Conservation (phyloP, 1,140 invertebrate species). For the Batillaria attramentaria region DNA sequence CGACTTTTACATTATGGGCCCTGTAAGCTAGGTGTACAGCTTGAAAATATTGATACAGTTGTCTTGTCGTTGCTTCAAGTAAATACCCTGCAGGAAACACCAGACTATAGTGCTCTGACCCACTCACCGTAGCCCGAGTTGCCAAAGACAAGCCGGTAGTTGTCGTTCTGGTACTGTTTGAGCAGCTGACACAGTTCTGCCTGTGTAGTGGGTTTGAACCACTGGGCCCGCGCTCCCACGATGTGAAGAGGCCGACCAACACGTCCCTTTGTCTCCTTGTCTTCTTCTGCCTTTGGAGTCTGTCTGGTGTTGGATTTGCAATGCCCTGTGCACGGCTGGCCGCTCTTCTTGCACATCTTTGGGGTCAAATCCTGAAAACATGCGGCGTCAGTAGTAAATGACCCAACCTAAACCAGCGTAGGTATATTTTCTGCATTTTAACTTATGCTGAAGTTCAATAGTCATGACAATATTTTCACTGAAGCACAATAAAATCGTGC, state of each 20-base stretch:
- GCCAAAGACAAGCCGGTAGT: slow-evolving; percentile 55
- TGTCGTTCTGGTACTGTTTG: slow-evolving; percentile 44
- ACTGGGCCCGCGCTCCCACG: slow-evolving; percentile 48
- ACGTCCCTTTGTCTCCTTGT: background rate
- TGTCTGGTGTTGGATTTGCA: background rate
- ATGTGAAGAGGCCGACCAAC: slow-evolving; percentile 37
- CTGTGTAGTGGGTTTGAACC: slow-evolving; percentile 53
- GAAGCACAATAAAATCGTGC: slow-evolving; percentile 38
- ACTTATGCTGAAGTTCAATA: slow-evolving; percentile 39
- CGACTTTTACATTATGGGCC: too few species aligned
- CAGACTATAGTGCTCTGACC: background rate
- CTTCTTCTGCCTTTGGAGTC: background rate
- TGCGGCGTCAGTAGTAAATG: slow-evolving; percentile 47
- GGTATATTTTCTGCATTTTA: slow-evolving; percentile 62
- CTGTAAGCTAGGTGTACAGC: too few species aligned
- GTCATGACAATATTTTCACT: slow-evolving; percentile 26
- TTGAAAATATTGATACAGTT: too few species aligned
- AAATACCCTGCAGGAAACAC: too few species aligned
- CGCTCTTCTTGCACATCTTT: slow-evolving; percentile 57
- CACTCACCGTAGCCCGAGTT: slow-evolving; percentile 51
- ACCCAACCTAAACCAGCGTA: too few species aligned
- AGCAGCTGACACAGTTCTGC: slow-evolving; percentile 50
- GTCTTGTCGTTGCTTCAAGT: too few species aligned
- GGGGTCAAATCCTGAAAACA: slow-evolving; percentile 50
- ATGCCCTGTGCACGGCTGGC: slow-evolving; percentile 42